Evolutionary conservation across 1,140 invertebrate genomes (phyloP), one percentile per base, ranked within the genome.

Genomic region (Propsilocerus akamusi): DNA sequence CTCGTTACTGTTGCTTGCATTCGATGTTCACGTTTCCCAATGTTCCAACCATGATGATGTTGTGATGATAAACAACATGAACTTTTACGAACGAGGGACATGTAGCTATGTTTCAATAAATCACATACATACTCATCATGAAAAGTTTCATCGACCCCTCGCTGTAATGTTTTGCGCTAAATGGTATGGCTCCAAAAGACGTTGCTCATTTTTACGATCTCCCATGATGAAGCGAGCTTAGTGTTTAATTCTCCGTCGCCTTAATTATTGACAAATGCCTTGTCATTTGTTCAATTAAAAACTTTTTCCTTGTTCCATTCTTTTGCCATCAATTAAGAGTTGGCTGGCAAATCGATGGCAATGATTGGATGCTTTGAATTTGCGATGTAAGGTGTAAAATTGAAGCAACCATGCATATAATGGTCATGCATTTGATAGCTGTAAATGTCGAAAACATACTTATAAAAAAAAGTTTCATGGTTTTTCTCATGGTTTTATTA

Each of bases 241-340:
- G 11, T 8, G 11, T 30, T 30, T 14, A 37, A 5, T 12, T 12
- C 32, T 37, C 14, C n/a, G n/a, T 37, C 32, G 4, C 22, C 34
- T 41, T 41, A 41, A 41, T 41, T 41, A 41, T 41, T 41, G 34
- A 41, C 34, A 41, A 41, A 41, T 41, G 34, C 14, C n/a, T 41
- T 20, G 34, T 41, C 17, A 41, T 41, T 41, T 41, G 34, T 41
- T 41, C 34, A 41, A 41, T 41, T 41, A 41, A 41, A 41, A 41
- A 14, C 22, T 41, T 41, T 41, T 41, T 41, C 34, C 17, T 41
- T 41, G 14, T 41, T 41, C 17, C n/a, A 30, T 30, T 30, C 6
- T 30, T 30, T 6, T 30, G 10, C 6, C 10, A 7, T 41, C 14
- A 41, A n/a, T n/a, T n/a, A n/a, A n/a, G n/a, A n/a, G n/a, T n/a